phyloP scores from a whole-genome alignment of 2,113 vertebrate species.

The Riparia riparia region DNA sequence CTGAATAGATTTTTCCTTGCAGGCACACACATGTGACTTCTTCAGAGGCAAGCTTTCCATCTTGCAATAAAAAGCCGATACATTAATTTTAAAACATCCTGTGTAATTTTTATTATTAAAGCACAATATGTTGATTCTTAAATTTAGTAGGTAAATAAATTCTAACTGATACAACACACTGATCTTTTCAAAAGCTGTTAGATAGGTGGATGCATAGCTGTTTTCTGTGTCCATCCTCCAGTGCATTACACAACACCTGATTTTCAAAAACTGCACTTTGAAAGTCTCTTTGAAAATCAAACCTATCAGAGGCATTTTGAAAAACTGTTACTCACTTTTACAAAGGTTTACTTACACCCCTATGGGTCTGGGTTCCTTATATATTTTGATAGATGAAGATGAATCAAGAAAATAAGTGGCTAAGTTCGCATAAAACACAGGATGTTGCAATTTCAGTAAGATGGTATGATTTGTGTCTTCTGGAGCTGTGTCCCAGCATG shows the following conservation, averaged over 20 bases:
- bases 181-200: background rate
- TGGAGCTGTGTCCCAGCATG: background rate
- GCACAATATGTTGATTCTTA: background rate
- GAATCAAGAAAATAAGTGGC: background rate
- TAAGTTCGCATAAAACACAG: background rate
- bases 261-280: background rate
- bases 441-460: background rate
- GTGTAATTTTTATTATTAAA: background rate
- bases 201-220: background rate
- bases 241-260: rapidly evolving
- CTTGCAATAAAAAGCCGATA: background rate
- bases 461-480: background rate
- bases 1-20: background rate
- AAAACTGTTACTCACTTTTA: background rate
- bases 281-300: background rate
- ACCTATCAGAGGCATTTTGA: background rate
- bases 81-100: background rate
- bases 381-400: background rate
- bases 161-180: background rate
- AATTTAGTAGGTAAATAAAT: background rate
- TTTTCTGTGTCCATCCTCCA: background rate
- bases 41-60: background rate
- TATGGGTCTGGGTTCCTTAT: background rate
- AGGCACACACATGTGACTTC: background rate
- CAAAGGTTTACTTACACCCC: background rate